Percentiles rank a stretch among this genome's conserved stretches.
phyloP scores from a whole-genome alignment of 2,888 invertebrate species.

The Tetrapedia diversipes region DNA sequence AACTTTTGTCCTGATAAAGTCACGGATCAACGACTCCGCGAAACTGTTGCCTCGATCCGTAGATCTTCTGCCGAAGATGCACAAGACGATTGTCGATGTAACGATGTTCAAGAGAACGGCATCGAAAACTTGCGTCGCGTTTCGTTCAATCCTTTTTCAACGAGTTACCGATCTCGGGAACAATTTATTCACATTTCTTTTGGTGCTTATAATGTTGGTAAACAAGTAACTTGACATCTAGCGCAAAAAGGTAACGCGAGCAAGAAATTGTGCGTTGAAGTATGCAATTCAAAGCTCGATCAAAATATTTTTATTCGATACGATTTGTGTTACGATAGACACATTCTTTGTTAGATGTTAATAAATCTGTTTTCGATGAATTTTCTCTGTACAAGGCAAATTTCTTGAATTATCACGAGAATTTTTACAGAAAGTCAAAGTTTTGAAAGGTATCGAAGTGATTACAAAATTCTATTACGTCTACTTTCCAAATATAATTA shows the following conservation, averaged over 20 bases:
- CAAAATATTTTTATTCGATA: not conserved
- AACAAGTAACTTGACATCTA: not conserved
- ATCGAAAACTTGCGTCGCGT: not conserved
- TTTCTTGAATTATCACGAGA: no score
- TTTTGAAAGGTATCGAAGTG: no score
- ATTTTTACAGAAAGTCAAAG: no score
- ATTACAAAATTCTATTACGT: no score
- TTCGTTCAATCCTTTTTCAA: not conserved
- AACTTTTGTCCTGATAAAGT: constrained; percentile 38
- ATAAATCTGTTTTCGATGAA: not conserved
- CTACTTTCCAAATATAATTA: no score
- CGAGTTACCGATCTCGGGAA: not conserved
- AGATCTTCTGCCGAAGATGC: not conserved
- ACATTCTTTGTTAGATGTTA: not conserved
- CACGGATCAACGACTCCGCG: constrained; percentile 19
- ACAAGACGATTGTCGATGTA: constrained; percentile 1
- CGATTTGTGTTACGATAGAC: not conserved
- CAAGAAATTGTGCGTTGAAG: not conserved
- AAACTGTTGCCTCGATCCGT: not conserved
- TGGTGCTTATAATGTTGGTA: not conserved
- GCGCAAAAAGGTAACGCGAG: not conserved
- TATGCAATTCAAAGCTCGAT: not conserved
- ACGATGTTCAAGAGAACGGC: not conserved
- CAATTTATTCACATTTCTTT: not conserved
- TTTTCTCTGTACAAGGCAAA: not conserved